Evolutionary conservation across 1,140 invertebrate species (phyloP).

Genomic region (Meloidogyne exigua): DNA sequence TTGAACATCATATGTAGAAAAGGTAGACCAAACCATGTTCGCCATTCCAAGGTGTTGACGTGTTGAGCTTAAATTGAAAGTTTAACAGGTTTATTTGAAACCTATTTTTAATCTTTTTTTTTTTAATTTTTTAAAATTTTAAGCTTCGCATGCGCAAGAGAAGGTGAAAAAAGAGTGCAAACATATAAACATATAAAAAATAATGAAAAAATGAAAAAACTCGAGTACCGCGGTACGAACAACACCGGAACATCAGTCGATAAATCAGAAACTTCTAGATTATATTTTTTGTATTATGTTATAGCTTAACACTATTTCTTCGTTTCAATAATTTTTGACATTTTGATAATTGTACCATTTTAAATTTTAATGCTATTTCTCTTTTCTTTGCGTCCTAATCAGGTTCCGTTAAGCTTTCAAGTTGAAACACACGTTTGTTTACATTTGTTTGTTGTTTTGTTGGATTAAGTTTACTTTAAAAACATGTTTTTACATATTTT

Average conservation of each 20-base stretch:
- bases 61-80: no score
- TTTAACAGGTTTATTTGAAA: no score
- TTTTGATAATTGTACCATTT: neutral
- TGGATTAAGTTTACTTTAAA: neutral
- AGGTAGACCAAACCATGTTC: no score
- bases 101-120: neutral
- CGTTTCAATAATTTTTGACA: neutral
- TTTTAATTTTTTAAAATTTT: conserved; percentile 1
- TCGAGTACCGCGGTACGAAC: neutral
- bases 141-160: neutral
- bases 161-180: neutral
- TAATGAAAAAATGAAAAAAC: neutral
- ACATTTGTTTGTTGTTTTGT: neutral
- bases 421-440: neutral
- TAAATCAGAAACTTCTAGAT: neutral
- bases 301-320: neutral
- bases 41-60: no score
- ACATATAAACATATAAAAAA: conserved; percentile 3
- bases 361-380: neutral
- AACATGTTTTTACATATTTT: neutral
- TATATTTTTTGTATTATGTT: neutral
- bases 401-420: neutral
- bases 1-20: no score
- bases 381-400: neutral
- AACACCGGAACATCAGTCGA: neutral